phyloP scores from a whole-genome alignment of 2,888 invertebrate genomes.

The Apodemia duryi region DNA sequence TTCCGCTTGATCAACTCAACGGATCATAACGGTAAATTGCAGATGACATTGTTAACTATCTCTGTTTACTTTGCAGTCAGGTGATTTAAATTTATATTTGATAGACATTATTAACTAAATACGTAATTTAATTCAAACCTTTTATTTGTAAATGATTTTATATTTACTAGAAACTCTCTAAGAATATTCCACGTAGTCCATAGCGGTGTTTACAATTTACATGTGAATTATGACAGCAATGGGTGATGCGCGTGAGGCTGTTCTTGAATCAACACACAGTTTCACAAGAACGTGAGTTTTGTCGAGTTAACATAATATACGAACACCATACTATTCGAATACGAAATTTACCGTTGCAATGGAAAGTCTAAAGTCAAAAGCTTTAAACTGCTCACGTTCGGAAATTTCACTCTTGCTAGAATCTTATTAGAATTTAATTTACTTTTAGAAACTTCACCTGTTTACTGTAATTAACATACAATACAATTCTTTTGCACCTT shows the following conservation, averaged over 20 bases:
- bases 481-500: conserved; percentile 7
- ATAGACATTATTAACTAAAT: not conserved
- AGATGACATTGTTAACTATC: conserved; percentile 60
- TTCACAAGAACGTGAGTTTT: conserved; percentile 45
- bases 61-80: conserved; percentile 68
- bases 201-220: conserved; percentile 71
- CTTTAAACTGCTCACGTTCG: conserved; percentile 45
- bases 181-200: conserved; percentile 58
- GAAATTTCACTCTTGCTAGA: conserved; percentile 47
- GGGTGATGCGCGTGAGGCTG: conserved; percentile 37
- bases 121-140: not conserved
- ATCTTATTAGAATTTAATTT: conserved; percentile 57
- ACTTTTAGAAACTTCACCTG: conserved; percentile 23
- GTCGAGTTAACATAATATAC: conserved; percentile 40
- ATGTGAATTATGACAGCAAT: conserved; percentile 66
- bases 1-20: conserved; percentile 49
- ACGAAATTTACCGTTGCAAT: conserved; percentile 60
- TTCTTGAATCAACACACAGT: conserved; percentile 38
- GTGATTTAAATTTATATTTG: conserved; percentile 49
- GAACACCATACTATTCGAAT: conserved; percentile 34
- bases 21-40: conserved; percentile 76
- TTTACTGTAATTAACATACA: conserved; percentile 19
- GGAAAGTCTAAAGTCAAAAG: conserved; percentile 52
- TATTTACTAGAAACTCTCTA: conserved; percentile 1
- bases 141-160: not conserved